phyloP scores from a whole-genome alignment of 2,888 invertebrate genomes.

The Aelia acuminata region DNA sequence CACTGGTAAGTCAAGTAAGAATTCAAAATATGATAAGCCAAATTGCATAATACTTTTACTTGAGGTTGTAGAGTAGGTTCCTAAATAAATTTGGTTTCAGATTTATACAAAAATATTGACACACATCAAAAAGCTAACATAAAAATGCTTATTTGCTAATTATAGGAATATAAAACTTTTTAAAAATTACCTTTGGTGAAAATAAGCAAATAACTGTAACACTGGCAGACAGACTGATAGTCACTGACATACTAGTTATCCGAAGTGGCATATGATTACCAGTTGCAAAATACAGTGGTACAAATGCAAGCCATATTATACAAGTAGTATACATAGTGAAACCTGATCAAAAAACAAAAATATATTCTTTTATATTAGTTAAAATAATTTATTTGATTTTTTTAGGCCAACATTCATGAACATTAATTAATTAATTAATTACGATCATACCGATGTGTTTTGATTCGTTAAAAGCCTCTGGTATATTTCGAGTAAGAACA shows the following conservation, averaged over 20 bases:
- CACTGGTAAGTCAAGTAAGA: no score
- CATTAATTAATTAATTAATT: no score
- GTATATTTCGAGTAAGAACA: constrained; percentile 94
- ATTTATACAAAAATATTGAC: no score
- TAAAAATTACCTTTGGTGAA: constrained; percentile 79
- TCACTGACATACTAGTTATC: constrained; percentile 95
- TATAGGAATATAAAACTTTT: not conserved
- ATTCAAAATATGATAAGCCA: no score
- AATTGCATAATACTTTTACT: no score
- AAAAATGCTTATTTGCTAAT: not conserved
- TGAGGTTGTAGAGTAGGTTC: no score
- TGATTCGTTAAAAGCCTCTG: constrained; percentile 98
- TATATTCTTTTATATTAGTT: not conserved
- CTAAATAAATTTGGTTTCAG: no score
- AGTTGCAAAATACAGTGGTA: constrained; percentile 96
- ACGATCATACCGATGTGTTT: constrained; percentile 89
- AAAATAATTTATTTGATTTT: no score
- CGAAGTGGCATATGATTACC: constrained; percentile 92
- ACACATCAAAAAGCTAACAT: no score
- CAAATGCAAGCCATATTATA: constrained; percentile 98
- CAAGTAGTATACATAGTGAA: constrained; percentile 99
- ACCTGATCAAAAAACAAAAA: constrained; percentile 72
- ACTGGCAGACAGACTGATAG: constrained; percentile 93
- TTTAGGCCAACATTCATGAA: no score
- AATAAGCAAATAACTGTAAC: constrained; percentile 95